These are phyloP conservation scores for Eumerus sabulonum DNA, from an alignment of 2,888 invertebrate species.

Conservation along the genomic window DNA sequence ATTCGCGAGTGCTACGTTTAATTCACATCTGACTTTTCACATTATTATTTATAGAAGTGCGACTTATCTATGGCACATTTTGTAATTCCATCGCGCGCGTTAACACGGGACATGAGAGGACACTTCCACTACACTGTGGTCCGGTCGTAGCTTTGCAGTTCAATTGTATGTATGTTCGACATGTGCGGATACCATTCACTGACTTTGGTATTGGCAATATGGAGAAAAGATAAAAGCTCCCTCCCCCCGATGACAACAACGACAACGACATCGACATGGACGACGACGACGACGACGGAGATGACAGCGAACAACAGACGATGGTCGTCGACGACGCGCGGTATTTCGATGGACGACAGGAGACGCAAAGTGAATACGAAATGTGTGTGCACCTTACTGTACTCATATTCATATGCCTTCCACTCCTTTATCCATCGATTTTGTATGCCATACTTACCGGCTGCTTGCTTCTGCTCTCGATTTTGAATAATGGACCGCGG, in stretches of 20 bases:
- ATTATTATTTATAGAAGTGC: conserved; percentile 69
- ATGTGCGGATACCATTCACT: conserved; percentile 52
- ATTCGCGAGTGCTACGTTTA: conserved; percentile 50
- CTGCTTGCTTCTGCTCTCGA: conserved; percentile 43
- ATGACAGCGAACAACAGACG: conserved; percentile 19
- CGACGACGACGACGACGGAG: conserved; percentile 25
- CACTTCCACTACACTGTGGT: conserved; percentile 51
- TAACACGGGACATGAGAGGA: conserved; percentile 67
- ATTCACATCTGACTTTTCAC: conserved; percentile 69
- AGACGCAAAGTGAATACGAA: conserved; percentile 66
- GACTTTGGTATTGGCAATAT: conserved; percentile 25
- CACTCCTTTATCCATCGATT: not conserved
- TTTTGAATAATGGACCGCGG: conserved; percentile 64
- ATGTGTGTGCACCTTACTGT: conserved; percentile 64
- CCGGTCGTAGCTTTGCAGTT: conserved; percentile 32
- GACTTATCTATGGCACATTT: conserved; percentile 68
- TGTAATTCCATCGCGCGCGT: conserved; percentile 68
- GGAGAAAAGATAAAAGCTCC: conserved; percentile 62
- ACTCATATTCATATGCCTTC: conserved; percentile 5
- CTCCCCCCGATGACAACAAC: conserved; percentile 60
- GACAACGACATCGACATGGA: conserved; percentile 52
- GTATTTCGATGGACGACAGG: conserved; percentile 36
- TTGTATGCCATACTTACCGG: no score
- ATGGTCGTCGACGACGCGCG: no score
- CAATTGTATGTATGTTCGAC: no score